phyloP scores from a whole-genome alignment of 2,797 vertebrate species.

The Centroberyx gerrardi region DNA sequence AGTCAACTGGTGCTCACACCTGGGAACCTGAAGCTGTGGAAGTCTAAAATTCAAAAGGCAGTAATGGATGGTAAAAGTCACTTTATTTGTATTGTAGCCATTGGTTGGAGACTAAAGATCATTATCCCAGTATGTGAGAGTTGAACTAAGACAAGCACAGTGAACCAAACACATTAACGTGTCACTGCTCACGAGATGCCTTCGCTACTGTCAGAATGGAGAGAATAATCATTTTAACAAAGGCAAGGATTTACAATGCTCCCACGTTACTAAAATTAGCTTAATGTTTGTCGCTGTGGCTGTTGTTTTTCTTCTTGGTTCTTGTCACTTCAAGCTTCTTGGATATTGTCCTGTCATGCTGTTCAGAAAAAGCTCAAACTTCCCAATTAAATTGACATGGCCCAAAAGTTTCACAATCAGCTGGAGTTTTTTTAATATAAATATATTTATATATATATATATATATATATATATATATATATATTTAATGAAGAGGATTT shows the following conservation, averaged over 20 bases:
- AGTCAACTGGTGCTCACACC: slow-evolving; percentile 35
- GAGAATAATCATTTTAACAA: slow-evolving; percentile 76
- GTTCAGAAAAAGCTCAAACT: slow-evolving; percentile 44
- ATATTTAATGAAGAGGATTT: slow-evolving; percentile 48
- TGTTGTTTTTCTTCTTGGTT: slow-evolving; percentile 56
- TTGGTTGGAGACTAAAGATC: slow-evolving; percentile 34
- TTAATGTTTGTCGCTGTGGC: slow-evolving; percentile 44
- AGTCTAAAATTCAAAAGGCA: slow-evolving; percentile 33
- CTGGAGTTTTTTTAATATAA: too few relatives aligned
- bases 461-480: too few relatives aligned
- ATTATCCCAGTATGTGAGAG: slow-evolving; percentile 33
- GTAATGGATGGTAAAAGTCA: background rate
- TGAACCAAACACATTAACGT: slow-evolving; percentile 53
- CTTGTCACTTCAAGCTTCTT: slow-evolving; percentile 64
- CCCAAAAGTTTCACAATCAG: slow-evolving; percentile 72
- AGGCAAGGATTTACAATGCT: slow-evolving; percentile 39
- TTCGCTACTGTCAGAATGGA: slow-evolving; percentile 39
- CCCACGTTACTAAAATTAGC: slow-evolving; percentile 65
- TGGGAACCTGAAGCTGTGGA: slow-evolving; percentile 19
- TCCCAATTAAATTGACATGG: slow-evolving; percentile 85
- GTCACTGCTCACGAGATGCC: slow-evolving; percentile 52
- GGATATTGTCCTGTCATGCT: slow-evolving; percentile 56
- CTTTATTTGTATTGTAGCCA: slow-evolving; percentile 8
- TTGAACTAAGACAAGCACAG: slow-evolving; percentile 34
- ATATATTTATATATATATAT: too few relatives aligned